Base-by-base conservation (phyloP, 2,113 vertebrate species). In the Laticauda laticaudata region DNA sequence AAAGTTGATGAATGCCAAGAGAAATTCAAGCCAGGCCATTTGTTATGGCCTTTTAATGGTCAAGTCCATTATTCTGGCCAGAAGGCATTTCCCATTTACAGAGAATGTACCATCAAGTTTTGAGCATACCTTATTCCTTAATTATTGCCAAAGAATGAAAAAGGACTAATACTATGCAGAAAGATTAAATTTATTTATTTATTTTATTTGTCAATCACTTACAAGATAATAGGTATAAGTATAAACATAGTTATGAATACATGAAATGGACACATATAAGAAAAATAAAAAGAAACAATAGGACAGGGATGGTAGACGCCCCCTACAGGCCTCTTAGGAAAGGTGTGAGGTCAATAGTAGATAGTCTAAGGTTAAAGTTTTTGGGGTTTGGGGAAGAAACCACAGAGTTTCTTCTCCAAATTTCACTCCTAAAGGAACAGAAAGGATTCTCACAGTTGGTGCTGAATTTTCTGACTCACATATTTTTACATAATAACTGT, bases 91-190 rank as follows among this genome's bases (percentile, higher is more conserved):
- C 34, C 45, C 55, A 56, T 90, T 90, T 21, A n/a, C 26, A 86
- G n/a, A 86, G 87, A 86, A n/a, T 15, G 3, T 23, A 88, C 15
- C 43, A 54, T 89, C 56, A 89, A 23, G 39, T 92, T n/a, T 86
- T 43, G 57, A 61, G 34, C 75, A n/a, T 56, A 87, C 48, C 57
- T 26, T 7, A 15, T 34, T 11, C 48, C 48, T 92, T 48, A 86
- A 90, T 64, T 94, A 86, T 26, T 57, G 34, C 15, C 48, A 87
- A 89, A 55, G 34, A 55, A 8, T 90, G 91, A 55, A 75, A 92
- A 92, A 89, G 23, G 48, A 81, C 75, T 69, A 69, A 92, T 53
- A 55, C 15, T 69, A 56, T 15, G 34, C 48, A 54, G 87, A n/a
- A n/a, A n/a, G n/a, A 91, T 87, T 53, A 85, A 90, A 48, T 48